A percentile compares a stretch with the other conserved stretches of the same genome.
Evolutionary conservation across 1,140 invertebrate species (phyloP).

Genomic region (Micrasema minimum): DNA sequence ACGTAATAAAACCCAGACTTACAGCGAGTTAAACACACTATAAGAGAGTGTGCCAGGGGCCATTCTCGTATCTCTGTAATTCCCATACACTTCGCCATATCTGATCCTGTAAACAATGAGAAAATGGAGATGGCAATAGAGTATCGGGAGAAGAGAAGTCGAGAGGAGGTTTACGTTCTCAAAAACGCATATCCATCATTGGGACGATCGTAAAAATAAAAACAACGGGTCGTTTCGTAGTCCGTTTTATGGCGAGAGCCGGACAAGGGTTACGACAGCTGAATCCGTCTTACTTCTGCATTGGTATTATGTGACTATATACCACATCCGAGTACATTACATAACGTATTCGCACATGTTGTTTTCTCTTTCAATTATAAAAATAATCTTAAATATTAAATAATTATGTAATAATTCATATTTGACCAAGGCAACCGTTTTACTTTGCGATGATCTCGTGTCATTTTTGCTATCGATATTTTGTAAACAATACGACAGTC

Average conservation of each 20-base stretch:
- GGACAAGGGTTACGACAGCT: slow-evolving; percentile 52
- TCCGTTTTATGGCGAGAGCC: slow-evolving; percentile 50
- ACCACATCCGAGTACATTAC: background rate
- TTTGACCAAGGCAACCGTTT: no score
- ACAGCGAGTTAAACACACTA: slow-evolving; percentile 55
- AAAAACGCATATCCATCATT: slow-evolving; percentile 55
- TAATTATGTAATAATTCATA: no score
- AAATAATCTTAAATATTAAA: no score
- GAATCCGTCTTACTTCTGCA: slow-evolving; percentile 49
- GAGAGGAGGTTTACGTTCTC: slow-evolving; percentile 49
- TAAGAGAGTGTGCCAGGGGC: slow-evolving; percentile 52
- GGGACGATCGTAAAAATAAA: slow-evolving; percentile 54
- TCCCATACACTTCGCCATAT: slow-evolving; percentile 47
- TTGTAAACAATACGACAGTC: background rate
- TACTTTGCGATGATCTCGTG: no score
- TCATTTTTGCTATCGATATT: background rate
- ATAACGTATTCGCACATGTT: no score
- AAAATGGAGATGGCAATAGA: slow-evolving; percentile 44
- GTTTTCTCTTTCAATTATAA: no score
- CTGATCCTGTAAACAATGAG: slow-evolving; percentile 48
- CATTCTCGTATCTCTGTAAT: slow-evolving; percentile 51
- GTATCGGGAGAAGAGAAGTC: slow-evolving; percentile 35
- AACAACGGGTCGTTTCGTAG: slow-evolving; percentile 52
- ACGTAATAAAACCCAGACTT: slow-evolving; percentile 53
- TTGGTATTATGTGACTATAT: background rate